Percentiles rank a stretch among this genome's conserved stretches.
Conservation (phyloP, 2,113 vertebrate species). For the Semicossyphus pulcher region DNA sequence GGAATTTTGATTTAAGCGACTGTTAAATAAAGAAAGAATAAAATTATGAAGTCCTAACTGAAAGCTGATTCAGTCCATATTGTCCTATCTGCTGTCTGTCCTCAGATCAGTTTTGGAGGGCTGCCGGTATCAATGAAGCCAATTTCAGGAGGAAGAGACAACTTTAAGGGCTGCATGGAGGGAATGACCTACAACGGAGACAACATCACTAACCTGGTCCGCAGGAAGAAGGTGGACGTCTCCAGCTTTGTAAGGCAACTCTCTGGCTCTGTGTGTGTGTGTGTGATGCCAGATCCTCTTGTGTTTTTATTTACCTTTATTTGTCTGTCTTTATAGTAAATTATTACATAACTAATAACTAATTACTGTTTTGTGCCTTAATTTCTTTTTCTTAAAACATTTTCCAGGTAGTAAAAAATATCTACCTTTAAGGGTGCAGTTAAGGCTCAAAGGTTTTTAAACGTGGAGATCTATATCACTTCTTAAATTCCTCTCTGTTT, state of each 20-base stretch:
- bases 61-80: background rate
- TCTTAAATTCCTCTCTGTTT: background rate
- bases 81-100: background rate
- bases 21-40: too few species aligned
- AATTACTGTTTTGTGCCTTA: too few species aligned
- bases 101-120: conserved; percentile 94
- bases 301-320: background rate
- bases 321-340: too few species aligned
- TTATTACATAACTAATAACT: too few species aligned
- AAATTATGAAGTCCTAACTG: too few species aligned
- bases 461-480: too few species aligned
- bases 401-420: too few species aligned
- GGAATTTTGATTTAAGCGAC: too few species aligned
- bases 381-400: too few species aligned
- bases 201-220: conserved; percentile 95
- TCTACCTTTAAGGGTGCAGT: too few species aligned
- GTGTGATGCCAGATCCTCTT: too few species aligned
- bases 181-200: conserved; percentile 95
- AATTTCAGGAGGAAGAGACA: conserved; percentile 89
- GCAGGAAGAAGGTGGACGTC: conserved; percentile 91
- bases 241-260: conserved; percentile 84
- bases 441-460: too few species aligned
- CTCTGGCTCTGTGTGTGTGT: background rate
- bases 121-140: conserved; percentile 92
- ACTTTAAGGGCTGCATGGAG: conserved; percentile 98